Base-by-base conservation (phyloP, 2,797 vertebrate species). In the Chanos chanos region DNA sequence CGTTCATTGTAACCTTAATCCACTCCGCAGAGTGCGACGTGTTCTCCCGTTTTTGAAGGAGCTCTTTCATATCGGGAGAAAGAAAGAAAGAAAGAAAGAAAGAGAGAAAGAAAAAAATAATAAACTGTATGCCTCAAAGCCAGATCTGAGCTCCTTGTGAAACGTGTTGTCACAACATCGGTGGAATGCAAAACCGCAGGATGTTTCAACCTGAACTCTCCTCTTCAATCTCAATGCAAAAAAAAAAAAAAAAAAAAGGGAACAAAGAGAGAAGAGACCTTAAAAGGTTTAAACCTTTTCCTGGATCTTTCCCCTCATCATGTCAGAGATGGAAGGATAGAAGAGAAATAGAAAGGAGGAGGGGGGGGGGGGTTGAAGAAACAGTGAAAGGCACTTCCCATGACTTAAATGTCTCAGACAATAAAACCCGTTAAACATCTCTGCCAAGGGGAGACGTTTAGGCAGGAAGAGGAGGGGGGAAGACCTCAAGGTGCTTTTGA, bases 81-180 rank as follows among this genome's bases (percentile, higher is more conserved):
- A 80, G 77, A 84, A 84, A 83, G 78, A 84, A 76, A 73, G 50
- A 68, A 56, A 73, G 70, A 76, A 74, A 68, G 25, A n/a, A 31
- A 24, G 49, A 15, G 28, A 28, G 5, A 22, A 24, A 24, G 4
- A 25, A 9, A 21, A 15, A 36, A 41, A 5, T 43, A 78, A 80
- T n/a, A n/a, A n/a, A n/a, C n/a, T n/a, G n/a, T n/a, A n/a, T n/a
- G 72, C 59, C 81, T 72, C 74, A 73, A 82, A 81, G 71, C 65
- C 73, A 71, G 85, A 80, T 87, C 74, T 85, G 85, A 86, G 83
- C 66, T 70, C 80, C 66, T 76, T 79, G 78, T 68, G 74, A 67
- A 77, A 76, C 74, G 76, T 91, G 85, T 86, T 89, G 79, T 91
- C 91, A 90, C 90, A 89, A 89, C 77, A 86, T 71, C 68, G 73